A percentile compares a stretch with the other conserved stretches of the same genome.
Conservation (phyloP, 2,797 vertebrate genomes). For the Linurgus olivaceus region DNA sequence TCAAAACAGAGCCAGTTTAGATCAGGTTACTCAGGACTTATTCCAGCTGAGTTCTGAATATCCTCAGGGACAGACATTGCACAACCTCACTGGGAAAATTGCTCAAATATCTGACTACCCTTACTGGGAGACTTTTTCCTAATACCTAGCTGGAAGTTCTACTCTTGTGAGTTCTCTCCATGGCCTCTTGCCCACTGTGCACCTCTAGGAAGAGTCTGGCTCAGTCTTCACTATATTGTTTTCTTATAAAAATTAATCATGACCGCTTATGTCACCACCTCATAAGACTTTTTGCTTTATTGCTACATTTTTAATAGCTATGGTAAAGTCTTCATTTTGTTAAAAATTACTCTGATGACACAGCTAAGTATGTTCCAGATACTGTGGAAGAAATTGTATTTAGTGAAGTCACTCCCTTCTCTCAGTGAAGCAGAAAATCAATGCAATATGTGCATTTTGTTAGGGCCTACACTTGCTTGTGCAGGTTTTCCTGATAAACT, state of each 20-base stretch:
- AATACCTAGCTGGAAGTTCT: not conserved
- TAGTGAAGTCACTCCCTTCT: not conserved
- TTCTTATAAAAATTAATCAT: conserved; percentile 33
- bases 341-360: not conserved
- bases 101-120: not conserved
- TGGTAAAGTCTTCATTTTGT: conserved; percentile 24
- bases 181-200: not conserved
- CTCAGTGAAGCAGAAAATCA: not conserved
- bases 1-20: not conserved
- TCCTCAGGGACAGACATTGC: not conserved
- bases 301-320: conserved; percentile 1
- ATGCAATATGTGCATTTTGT: not conserved
- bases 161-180: not conserved
- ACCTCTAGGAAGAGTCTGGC: not conserved
- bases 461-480: not conserved
- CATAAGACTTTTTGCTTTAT: not conserved
- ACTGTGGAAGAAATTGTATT: not conserved
- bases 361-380: not conserved
- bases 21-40: not conserved
- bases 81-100: not conserved
- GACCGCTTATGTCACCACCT: conserved; percentile 18
- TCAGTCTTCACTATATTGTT: not conserved
- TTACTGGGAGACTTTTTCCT: not conserved
- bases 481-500: conserved; percentile 3
- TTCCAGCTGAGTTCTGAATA: not conserved